Conservation (phyloP, 2,797 vertebrate genomes). For the Chelonia mydas region DNA sequence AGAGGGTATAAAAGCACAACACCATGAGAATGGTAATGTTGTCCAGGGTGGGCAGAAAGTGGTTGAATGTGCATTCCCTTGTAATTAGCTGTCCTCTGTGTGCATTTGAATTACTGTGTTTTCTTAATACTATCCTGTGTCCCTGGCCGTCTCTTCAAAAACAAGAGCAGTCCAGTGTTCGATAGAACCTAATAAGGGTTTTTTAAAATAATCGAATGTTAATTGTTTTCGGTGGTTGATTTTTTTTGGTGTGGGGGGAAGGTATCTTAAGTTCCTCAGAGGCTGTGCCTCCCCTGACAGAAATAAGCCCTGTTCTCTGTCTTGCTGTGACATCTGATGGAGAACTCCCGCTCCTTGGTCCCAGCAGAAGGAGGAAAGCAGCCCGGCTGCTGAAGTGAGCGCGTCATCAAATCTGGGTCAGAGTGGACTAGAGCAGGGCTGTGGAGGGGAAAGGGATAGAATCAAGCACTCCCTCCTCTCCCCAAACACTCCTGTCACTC, state of each 20-base stretch:
- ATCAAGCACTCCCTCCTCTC: not conserved
- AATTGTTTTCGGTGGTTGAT: not conserved
- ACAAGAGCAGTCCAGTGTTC: not conserved
- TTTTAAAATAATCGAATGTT: not conserved
- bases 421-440: not conserved
- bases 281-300: not conserved
- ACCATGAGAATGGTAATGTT: not conserved
- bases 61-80: not conserved
- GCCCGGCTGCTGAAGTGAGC: not conserved
- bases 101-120: not conserved
- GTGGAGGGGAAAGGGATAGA: not conserved
- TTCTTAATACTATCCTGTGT: not conserved
- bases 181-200: not conserved
- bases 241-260: not conserved
- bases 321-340: not conserved
- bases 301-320: not conserved
- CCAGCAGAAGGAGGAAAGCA: not conserved
- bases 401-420: rapidly evolving
- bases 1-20: not conserved
- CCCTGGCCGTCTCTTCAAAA: not conserved
- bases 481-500: not conserved
- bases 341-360: not conserved
- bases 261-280: not conserved
- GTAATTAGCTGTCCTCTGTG: not conserved
- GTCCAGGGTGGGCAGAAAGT: not conserved